Conservation (phyloP, 2,113 vertebrate genomes). For the Pampusana beccarii region DNA sequence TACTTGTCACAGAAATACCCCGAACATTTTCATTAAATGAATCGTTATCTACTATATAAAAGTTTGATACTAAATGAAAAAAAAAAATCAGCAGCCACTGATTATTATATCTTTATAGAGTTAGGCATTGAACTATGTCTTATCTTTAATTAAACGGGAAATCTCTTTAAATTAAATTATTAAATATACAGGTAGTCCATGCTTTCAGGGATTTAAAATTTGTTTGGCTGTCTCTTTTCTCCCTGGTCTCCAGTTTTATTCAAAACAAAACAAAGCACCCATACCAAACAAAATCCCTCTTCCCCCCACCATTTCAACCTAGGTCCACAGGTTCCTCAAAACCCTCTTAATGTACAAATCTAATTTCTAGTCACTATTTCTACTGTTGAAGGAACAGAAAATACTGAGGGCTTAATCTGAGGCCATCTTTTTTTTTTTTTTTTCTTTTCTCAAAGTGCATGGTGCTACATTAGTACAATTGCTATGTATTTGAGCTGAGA, state of each 20-base stretch:
- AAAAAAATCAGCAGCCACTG: background rate
- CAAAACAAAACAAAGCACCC: background rate
- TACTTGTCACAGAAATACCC: background rate
- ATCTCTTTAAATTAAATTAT: background rate
- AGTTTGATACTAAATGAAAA: background rate
- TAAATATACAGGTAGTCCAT: background rate
- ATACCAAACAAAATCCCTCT: background rate
- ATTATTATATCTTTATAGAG: background rate
- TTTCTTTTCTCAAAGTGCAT: fast-evolving
- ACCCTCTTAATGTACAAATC: background rate
- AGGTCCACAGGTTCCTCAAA: background rate
- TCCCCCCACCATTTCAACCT: background rate
- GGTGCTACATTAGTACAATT: too few relatives aligned
- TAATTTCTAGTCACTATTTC: background rate
- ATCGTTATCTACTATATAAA: background rate
- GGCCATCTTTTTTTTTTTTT: fast-evolving
- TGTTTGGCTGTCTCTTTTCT: background rate
- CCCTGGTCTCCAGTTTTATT: background rate
- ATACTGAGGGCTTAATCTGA: background rate
- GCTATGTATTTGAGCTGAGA: background rate
- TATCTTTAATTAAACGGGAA: background rate
- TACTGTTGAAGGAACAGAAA: background rate
- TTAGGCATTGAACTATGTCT: background rate
- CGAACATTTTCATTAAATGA: background rate
- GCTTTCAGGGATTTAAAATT: background rate